phyloP scores from a whole-genome alignment of 2,888 invertebrate species.

The Neoitamus cyanurus region DNA sequence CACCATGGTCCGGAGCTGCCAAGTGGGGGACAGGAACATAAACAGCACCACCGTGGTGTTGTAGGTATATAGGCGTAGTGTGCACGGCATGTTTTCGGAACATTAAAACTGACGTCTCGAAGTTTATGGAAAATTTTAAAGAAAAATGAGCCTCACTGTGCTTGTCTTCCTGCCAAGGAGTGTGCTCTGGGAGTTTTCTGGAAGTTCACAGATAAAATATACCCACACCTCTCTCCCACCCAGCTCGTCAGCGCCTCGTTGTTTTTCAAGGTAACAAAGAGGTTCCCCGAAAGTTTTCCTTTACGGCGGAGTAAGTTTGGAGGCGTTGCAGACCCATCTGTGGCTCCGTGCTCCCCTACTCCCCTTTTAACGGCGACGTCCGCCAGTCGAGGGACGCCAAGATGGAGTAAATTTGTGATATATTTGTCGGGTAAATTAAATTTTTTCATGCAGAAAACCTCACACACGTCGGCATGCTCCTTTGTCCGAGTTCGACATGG shows the following conservation, averaged over 20 bases:
- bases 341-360: background rate
- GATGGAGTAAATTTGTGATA: constrained; percentile 9
- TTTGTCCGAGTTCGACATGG: background rate
- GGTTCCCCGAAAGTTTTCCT: background rate
- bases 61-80: background rate
- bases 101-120: constrained; percentile 42
- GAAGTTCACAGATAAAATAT: constrained; percentile 13
- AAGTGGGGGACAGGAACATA: background rate
- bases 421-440: constrained; percentile 13
- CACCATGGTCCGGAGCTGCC: background rate
- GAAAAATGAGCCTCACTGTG: constrained; percentile 16
- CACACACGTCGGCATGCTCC: too few species aligned
- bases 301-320: background rate
- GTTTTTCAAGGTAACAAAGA: background rate
- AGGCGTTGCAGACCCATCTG: background rate
- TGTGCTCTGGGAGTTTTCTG: constrained; percentile 15
- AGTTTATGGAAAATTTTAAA: constrained; percentile 42
- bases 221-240: background rate
- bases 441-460: constrained; percentile 24
- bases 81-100: constrained; percentile 32
- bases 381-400: background rate
- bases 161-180: constrained; percentile 6
- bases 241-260: background rate
- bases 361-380: background rate
- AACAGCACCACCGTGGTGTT: background rate